Evolutionary conservation across 1,140 invertebrate genomes (phyloP).

Genomic region (Manduca sexta): DNA sequence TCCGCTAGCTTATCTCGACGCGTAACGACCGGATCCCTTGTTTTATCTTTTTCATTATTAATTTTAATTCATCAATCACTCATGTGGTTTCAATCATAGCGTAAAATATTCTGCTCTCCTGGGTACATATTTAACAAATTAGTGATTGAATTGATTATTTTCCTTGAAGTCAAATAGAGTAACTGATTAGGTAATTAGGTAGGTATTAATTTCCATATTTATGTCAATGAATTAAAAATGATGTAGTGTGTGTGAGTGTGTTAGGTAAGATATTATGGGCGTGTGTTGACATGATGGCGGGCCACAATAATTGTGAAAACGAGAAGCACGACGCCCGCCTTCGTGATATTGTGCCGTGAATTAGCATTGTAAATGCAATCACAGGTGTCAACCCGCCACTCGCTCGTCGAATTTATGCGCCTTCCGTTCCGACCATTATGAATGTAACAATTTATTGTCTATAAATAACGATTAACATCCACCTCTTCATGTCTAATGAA

Average conservation of each 20-base stretch:
- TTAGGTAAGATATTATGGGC: not conserved
- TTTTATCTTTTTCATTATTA: slow-evolving; percentile 50
- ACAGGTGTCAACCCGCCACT: slow-evolving; percentile 66
- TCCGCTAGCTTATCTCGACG: slow-evolving; percentile 53
- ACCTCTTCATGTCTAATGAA: slow-evolving; percentile 33
- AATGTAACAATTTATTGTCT: slow-evolving; percentile 59
- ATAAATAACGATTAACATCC: slow-evolving; percentile 56
- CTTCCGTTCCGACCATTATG: slow-evolving; percentile 49
- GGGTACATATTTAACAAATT: too few relatives aligned
- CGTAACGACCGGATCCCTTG: slow-evolving; percentile 39
- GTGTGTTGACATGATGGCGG: slow-evolving; percentile 1
- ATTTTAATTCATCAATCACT: slow-evolving; percentile 48
- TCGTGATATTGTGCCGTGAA: slow-evolving; percentile 60
- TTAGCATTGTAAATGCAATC: slow-evolving; percentile 73
- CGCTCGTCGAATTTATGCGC: slow-evolving; percentile 65
- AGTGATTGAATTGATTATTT: too few relatives aligned
- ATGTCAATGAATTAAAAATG: too few relatives aligned
- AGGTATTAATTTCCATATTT: too few relatives aligned
- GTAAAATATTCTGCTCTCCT: not conserved
- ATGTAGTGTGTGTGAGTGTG: too few relatives aligned
- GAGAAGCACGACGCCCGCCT: slow-evolving; percentile 40
- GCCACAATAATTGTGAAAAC: slow-evolving; percentile 34
- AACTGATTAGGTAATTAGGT: too few relatives aligned
- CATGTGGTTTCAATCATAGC: slow-evolving; percentile 7
- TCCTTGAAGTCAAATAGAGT: too few relatives aligned